Base-by-base conservation (phyloP, 2,113 vertebrate species). In the Corythornis madagascariensis region DNA sequence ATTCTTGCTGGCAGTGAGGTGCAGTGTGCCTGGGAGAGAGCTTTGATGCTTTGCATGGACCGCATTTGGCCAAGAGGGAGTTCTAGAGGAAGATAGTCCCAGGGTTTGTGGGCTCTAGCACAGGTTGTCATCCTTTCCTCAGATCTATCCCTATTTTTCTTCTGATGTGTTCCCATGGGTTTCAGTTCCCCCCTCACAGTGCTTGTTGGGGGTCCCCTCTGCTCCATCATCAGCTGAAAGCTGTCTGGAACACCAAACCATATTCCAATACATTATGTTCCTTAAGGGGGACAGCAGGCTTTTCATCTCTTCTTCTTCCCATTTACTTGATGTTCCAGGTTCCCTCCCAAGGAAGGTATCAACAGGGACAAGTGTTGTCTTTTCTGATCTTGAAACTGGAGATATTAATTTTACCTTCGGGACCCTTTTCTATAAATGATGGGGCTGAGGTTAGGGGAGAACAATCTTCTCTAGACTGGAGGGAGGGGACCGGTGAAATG, bases 221-320 rank as follows among this genome's bases (percentile, higher is more conserved):
- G 56, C 31, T 63, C 56, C 65, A 12, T 4, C 59, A 74, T 43
- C 52, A 55, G 18, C 55, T 31, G 56, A 35, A 35, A 57, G 11
- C 52, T 81, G 21, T 16, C 38, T 38, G 59, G 48, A 20, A 52
- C 20, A 35, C 52, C 47, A 21, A 13, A 38, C 24, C 2, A 0
- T 10, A 38, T 4, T 47, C 33, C 47, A 45, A 15, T 1, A 2
- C 0, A 3, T 0, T 1, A 33, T 16, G 5, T 2, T 69, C 16
- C 28, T 19, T 24, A 26, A n/a, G 19, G 33, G 2, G 4, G 11
- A 33, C 14, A 59, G 28, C 16, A 75, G 7, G 3, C 25, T 56
- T 72, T 42, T 47, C 48, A 24, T 50, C 38, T 16, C n/a, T 33
- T 57, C 35, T 35, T 48, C 5, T 33, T 18, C 42, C 11, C 8